Evolutionary conservation across 2,888 invertebrate genomes (phyloP), one percentile per base, ranked within the genome.

Genomic region (Ichneumon xanthorius): DNA sequence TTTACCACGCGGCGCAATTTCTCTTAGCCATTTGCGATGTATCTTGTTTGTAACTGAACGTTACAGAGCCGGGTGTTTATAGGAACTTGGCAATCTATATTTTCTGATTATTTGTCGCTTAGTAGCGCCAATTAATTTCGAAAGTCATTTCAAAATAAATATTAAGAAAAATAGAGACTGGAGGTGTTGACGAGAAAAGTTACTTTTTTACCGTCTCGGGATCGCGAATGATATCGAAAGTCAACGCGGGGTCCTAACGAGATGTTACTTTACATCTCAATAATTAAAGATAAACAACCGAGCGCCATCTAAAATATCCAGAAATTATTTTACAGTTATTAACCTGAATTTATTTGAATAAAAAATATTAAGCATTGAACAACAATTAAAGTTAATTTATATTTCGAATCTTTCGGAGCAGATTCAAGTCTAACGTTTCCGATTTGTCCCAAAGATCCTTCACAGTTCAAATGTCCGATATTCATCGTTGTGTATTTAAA

Each of bases 401-500:
- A 45, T 45, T 45, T 45, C 45, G 2, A 40, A 1, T 11, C 9
- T 1, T 3, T 33, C 33, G 33, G 11, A 40, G 9, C 40, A 9
- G 40, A 40, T 9, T 9, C 3, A 11, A 7, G 11, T 40, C 0
- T 40, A 40, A 40, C 40, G 40, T 9, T 40, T 2, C 1, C 40
- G 40, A 11, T 33, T 33, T 40, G 1, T 40, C 1, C 1, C 4
- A 40, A 40, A 40, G 33, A 40, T 40, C 9, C 9, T 40, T 4
- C 33, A 40, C 37, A 40, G 37, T 7, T n/a, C 14, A 0, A 63
- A 63, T 40, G 9, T 40, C 9, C 16, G 33, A n/a, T 63, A n/a
- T 37, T 0, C 4, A 22, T 63, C 4, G 3, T 63, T 1, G 26
- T 37, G 84, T 83, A 85, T 45, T 67, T 82, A 70, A 81, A 86